A percentile compares a stretch with the other conserved stretches of the same genome.
Conservation (phyloP, 2,797 vertebrate genomes). For the Takifugu rubripes region DNA sequence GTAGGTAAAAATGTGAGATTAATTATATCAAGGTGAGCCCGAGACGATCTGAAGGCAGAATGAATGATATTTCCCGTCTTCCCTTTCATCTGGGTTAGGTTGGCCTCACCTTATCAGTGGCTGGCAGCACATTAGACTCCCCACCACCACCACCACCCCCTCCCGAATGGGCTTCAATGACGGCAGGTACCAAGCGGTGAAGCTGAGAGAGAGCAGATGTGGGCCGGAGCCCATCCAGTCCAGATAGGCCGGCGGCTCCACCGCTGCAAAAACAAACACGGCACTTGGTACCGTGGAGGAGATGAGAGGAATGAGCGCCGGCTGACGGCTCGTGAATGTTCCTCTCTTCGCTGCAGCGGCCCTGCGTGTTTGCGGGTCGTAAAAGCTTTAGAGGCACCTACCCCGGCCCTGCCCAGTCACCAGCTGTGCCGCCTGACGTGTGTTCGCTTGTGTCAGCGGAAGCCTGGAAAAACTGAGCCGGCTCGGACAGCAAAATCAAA, state of each 20-base stretch:
- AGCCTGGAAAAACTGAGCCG: slow-evolving; percentile 62
- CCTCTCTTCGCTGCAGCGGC: not conserved
- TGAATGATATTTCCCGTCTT: slow-evolving; percentile 25
- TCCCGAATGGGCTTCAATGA: slow-evolving; percentile 16
- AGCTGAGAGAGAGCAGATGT: slow-evolving; percentile 59
- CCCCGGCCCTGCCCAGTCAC: slow-evolving; percentile 44
- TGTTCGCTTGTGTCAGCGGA: slow-evolving; percentile 53
- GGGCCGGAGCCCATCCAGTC: slow-evolving; percentile 15
- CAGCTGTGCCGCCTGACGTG: slow-evolving; percentile 59
- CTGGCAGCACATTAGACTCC: slow-evolving; percentile 48
- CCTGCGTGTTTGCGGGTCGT: slow-evolving; percentile 37
- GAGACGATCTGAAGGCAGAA: slow-evolving; percentile 6
- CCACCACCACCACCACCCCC: slow-evolving; percentile 23
- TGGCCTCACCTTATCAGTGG: slow-evolving; percentile 61
- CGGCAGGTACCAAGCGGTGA: slow-evolving; percentile 54
- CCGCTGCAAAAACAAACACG: no score
- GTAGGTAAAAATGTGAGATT: no score
- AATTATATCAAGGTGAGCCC: slow-evolving; percentile 2
- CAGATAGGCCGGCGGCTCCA: no score
- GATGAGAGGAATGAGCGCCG: no score
- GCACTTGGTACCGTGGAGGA: no score
- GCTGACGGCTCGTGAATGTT: no score
- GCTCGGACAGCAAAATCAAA: slow-evolving; percentile 63
- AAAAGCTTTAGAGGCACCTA: slow-evolving; percentile 61
- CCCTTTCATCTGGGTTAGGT: slow-evolving; percentile 50